A percentile compares a stretch with the other conserved stretches of the same genome.
These are phyloP conservation scores for Meda fulgida DNA, from an alignment of 2,797 vertebrate genomes.

Conservation along the genomic window DNA sequence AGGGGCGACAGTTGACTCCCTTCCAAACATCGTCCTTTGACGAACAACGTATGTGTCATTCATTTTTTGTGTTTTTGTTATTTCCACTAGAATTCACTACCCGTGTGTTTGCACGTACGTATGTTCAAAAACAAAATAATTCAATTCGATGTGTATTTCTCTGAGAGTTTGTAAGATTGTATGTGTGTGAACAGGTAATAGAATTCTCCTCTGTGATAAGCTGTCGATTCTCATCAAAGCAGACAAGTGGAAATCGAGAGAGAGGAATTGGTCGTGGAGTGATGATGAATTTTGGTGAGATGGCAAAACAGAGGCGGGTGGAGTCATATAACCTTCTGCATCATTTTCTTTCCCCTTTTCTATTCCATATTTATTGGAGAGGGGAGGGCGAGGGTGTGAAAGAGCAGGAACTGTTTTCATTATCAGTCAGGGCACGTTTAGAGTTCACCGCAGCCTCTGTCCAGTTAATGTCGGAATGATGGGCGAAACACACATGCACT, in stretches of 20 bases:
- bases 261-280: slow-evolving; percentile 40
- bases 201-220: slow-evolving; percentile 69
- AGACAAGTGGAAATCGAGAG: slow-evolving; percentile 56
- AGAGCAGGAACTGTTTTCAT: slow-evolving; percentile 53
- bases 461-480: slow-evolving; percentile 63
- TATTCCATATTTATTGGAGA: slow-evolving; percentile 25
- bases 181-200: slow-evolving; percentile 60
- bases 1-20: neutral
- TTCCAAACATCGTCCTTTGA: neutral
- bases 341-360: neutral
- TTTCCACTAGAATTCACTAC: slow-evolving; percentile 44
- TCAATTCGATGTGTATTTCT: slow-evolving; percentile 29
- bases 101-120: neutral
- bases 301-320: slow-evolving; percentile 20
- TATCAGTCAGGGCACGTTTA: slow-evolving; percentile 59
- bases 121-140: slow-evolving; percentile 7
- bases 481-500: slow-evolving; percentile 21
- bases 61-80: slow-evolving; percentile 27
- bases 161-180: slow-evolving; percentile 16
- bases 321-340: slow-evolving; percentile 19
- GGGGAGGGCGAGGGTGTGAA: slow-evolving; percentile 22
- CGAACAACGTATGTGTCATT: neutral
- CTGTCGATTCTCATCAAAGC: slow-evolving; percentile 72
- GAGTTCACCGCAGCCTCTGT: slow-evolving; percentile 59
- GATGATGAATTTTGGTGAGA: slow-evolving; percentile 38